phyloP scores from a whole-genome alignment of 1,140 invertebrate genomes.

The Drosophila mauritiana region DNA sequence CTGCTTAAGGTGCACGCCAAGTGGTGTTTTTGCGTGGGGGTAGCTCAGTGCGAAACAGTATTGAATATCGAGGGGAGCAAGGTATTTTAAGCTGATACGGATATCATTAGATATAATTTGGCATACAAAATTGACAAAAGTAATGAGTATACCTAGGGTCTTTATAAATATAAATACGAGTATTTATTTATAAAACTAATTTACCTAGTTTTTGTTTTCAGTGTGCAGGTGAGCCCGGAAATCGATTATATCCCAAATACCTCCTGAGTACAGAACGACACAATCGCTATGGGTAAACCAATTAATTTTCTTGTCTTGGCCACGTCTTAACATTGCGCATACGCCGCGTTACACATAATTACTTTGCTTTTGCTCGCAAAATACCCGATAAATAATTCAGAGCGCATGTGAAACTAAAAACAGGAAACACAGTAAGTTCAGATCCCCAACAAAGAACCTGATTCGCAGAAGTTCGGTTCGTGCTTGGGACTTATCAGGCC shows the following conservation, averaged over 20 bases:
- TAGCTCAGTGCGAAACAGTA: constrained; percentile 3
- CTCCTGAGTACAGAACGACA: neutral
- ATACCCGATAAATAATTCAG: constrained; percentile 67
- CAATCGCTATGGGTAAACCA: constrained; percentile 55
- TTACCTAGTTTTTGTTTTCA: neutral
- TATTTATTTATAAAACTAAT: neutral
- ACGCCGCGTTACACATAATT: constrained; percentile 71
- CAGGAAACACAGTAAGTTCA: constrained; percentile 8
- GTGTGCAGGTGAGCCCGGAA: constrained; percentile 14
- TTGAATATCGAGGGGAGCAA: neutral
- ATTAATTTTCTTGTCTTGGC: constrained; percentile 68
- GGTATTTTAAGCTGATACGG: neutral
- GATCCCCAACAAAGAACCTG: constrained; percentile 14
- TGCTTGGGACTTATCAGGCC: constrained; percentile 42
- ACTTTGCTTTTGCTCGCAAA: constrained; percentile 36
- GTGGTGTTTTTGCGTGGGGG: neutral
- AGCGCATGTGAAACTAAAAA: constrained; percentile 48
- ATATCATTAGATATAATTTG: neutral
- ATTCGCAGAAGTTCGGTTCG: constrained; percentile 13
- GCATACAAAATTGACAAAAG: neutral
- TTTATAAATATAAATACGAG: neutral
- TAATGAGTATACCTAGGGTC: neutral
- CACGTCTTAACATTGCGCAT: constrained; percentile 59
- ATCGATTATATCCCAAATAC: constrained; percentile 14
- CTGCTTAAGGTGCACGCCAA: constrained; percentile 41